These are phyloP conservation scores for Drosophila hydei DNA, from an alignment of 1,140 invertebrate species.

Conservation along the genomic window DNA sequence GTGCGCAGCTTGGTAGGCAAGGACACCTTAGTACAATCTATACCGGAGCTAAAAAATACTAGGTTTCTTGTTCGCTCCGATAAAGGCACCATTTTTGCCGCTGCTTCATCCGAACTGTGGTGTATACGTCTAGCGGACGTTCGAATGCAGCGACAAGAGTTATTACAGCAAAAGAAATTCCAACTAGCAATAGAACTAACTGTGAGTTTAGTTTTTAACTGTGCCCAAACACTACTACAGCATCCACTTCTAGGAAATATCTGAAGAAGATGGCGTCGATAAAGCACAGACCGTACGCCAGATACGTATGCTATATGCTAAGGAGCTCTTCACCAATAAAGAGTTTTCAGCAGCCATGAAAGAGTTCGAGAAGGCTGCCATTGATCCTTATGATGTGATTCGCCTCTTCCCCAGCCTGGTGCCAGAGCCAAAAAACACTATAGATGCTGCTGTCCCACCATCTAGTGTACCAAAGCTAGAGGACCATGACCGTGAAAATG, in stretches of 20 bases:
- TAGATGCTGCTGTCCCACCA: slow-evolving; percentile 84
- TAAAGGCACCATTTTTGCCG: slow-evolving; percentile 92
- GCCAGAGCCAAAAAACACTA: slow-evolving; percentile 85
- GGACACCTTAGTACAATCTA: slow-evolving; percentile 89
- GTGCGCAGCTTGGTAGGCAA: slow-evolving; percentile 91
- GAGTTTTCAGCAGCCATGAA: slow-evolving; percentile 95
- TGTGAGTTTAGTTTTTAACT: slow-evolving; percentile 85
- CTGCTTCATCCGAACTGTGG: slow-evolving; percentile 94
- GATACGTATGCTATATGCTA: slow-evolving; percentile 95
- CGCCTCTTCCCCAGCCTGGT: slow-evolving; percentile 95
- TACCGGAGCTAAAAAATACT: slow-evolving; percentile 89
- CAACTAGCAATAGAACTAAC: slow-evolving; percentile 96
- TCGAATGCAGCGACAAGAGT: slow-evolving; percentile 91
- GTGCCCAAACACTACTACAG: background rate
- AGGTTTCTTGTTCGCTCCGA: slow-evolving; percentile 88
- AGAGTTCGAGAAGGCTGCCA: slow-evolving; percentile 94
- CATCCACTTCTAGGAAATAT: slow-evolving; percentile 88
- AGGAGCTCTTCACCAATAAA: slow-evolving; percentile 95
- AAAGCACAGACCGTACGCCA: slow-evolving; percentile 92
- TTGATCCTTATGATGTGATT: slow-evolving; percentile 97
- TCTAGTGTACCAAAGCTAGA: slow-evolving; percentile 86
- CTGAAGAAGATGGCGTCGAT: slow-evolving; percentile 91
- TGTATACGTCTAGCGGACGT: slow-evolving; percentile 91
- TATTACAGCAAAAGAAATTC: slow-evolving; percentile 95
- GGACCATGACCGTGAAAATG: slow-evolving; percentile 94